phyloP scores from a whole-genome alignment of 1,140 invertebrate genomes.

The Leptonema lineaticorne region DNA sequence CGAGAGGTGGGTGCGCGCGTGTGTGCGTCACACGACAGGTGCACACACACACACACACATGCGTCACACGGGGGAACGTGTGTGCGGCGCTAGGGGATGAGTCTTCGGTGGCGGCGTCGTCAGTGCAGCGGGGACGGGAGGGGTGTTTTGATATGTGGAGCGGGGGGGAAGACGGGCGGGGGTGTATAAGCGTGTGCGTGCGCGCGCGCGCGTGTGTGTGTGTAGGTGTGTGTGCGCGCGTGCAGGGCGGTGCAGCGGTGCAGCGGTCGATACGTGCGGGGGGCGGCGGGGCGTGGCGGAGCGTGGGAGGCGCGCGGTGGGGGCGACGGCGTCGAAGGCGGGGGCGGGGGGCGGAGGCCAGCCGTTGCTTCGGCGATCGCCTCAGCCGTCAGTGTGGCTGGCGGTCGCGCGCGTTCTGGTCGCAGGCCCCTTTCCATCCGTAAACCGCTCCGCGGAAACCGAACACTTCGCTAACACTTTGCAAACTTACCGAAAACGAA shows the following conservation, averaged over 20 bases:
- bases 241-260: background rate
- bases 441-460: too few relatives aligned
- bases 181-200: background rate
- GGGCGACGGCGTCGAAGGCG: background rate
- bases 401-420: constrained; percentile 26
- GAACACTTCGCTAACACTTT: background rate
- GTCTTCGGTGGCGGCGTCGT: background rate
- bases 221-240: background rate
- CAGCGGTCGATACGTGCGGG: background rate
- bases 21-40: background rate
- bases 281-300: background rate
- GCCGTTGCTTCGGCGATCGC: constrained; percentile 22
- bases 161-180: too few relatives aligned
- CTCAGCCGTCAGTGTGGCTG: constrained; percentile 21
- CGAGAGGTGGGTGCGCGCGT: background rate
- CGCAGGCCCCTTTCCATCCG: background rate
- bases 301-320: background rate
- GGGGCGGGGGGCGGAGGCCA: constrained; percentile 18
- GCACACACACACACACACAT: background rate
- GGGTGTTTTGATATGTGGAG: too few relatives aligned
- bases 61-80: background rate
- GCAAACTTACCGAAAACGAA: too few relatives aligned
- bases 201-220: background rate
- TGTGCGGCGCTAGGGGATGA: background rate
- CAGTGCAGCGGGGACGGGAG: too few relatives aligned